Evolutionary conservation across 2,888 invertebrate species (phyloP), one percentile per base, ranked within the genome.

Genomic region (Drymonia ruficornis): DNA sequence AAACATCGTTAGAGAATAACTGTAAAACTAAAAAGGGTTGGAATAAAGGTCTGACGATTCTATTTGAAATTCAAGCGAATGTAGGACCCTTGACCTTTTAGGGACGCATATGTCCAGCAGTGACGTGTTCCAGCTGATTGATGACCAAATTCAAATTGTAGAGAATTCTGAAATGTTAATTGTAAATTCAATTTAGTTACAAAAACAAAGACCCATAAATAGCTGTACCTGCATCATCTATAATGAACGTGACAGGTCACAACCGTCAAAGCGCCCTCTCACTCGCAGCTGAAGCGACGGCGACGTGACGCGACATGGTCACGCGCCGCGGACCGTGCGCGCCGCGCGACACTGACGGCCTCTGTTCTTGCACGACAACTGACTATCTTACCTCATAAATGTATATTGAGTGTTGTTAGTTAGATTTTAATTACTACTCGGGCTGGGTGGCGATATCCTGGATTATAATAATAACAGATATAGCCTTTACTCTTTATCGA

Each of bases 311-410:
- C 18, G 38, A 46, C 46, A 34, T 49, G 43, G 54, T 53, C 50
- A 45, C 56, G 56, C 47, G 34, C 56, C 47, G 50, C 47, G 53
- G 56, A 36, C 53, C 56, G 56, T 44, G 53, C 47, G 42, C 50
- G 42, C 42, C 31, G 53, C 47, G 42, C 50, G 42, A 47, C 31
- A 49, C 52, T 28, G 42, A 19, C 43, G 19, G 11, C 43, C 43
- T 19, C 43, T 43, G 43, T 43, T 18, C 43, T 43, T 5, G 43
- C 9, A 40, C 40, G 40, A 40, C 40, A 40, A 40, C 40, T 40
- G 8, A 16, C 40, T 40, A 1, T 16, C 40, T 40, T 16, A 40
- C 40, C 40, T 40, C 16, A 40, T 16, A 40, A 9, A 40, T 40
- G 16, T 40, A n/a, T 15, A 38, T 28, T 28, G 28, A 28, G 11